Base-by-base conservation (phyloP, 2,113 vertebrate species). In the Balaeniceps rex region DNA sequence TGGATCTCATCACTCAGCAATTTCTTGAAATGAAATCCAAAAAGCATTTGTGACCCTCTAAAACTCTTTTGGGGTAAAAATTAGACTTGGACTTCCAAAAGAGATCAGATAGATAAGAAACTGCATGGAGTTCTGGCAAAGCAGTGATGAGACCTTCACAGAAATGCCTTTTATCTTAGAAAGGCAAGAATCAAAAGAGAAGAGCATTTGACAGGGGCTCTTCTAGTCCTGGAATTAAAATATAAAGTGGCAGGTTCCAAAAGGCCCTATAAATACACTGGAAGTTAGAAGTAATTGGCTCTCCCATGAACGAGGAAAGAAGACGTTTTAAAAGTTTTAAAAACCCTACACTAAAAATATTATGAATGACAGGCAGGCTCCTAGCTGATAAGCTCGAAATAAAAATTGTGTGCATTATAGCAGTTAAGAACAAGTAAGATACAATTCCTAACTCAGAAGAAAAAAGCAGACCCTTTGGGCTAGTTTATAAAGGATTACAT, bases 151-250 rank as follows among this genome's bases (percentile, higher is more conserved):
- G 70, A 94, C 52, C 85, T 60, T 54, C 65, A 42, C 7, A 42
- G 31, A 64, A 92, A 92, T 4, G 29, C 38, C 38, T 93, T 89
- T 94, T 64, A 75, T 64, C 52, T 85, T 42, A 2, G 6, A 78
- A 79, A 68, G 38, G 82, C 60, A 87, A 70, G 52, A 90, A 87
- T 71, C 15, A 54, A 81, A 42, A 36, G 44, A 83, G 55, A 72
- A 71, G 38, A 91, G 40, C 15, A 71, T 82, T 66, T 58, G 51
- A 89, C 46, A 78, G 28, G 18, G 47, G 40, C 19, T 83, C 57
- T 93, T 92, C 85, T 54, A 72, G 70, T 29, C 70, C 52, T 29
- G 11, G 66, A 90, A 96, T 94, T 94, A 71, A 94, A 95, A 90
- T 61, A 88, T 12, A 8, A 93, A 88, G 79, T 44, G 58, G 17